Percentiles rank a stretch among this genome's conserved stretches.
Evolutionary conservation across 2,797 vertebrate species (phyloP).

Genomic region (Eidolon dupreanum): DNA sequence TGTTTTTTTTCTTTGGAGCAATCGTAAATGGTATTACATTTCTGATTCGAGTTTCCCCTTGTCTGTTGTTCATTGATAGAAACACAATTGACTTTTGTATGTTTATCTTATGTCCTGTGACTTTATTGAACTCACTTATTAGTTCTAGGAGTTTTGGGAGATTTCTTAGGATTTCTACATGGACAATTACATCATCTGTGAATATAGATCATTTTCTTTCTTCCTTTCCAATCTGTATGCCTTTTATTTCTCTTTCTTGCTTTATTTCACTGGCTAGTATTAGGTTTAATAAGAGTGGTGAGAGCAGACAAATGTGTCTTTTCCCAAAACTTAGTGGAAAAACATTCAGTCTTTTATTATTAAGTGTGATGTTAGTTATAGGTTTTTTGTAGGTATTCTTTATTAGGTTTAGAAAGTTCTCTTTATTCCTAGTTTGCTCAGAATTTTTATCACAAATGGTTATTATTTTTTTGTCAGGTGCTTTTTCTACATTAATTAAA

Average conservation of each 20-base stretch:
- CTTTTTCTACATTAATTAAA: neutral
- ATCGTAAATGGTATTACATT: neutral
- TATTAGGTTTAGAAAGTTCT: neutral
- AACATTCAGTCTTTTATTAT: neutral
- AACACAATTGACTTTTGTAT: neutral
- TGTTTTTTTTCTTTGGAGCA: neutral
- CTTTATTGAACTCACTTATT: neutral
- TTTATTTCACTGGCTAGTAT: neutral
- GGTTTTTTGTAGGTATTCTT: neutral
- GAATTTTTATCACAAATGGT: neutral
- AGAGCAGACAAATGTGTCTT: neutral
- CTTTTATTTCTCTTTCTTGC: neutral
- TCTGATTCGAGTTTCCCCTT: neutral
- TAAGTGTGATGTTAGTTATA: neutral
- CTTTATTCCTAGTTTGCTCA: neutral
- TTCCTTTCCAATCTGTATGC: neutral
- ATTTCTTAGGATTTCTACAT: neutral
- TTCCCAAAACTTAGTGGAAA: neutral
- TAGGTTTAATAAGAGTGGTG: neutral
- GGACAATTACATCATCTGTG: neutral
- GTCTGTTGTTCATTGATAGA: neutral
- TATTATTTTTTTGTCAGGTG: neutral
- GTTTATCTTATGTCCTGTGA: neutral
- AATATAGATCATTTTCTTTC: neutral
- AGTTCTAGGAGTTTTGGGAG: neutral